Percentiles rank a stretch among this genome's conserved stretches.
Conservation (phyloP, 2,797 vertebrate genomes). For the Sebastes iracundus region DNA sequence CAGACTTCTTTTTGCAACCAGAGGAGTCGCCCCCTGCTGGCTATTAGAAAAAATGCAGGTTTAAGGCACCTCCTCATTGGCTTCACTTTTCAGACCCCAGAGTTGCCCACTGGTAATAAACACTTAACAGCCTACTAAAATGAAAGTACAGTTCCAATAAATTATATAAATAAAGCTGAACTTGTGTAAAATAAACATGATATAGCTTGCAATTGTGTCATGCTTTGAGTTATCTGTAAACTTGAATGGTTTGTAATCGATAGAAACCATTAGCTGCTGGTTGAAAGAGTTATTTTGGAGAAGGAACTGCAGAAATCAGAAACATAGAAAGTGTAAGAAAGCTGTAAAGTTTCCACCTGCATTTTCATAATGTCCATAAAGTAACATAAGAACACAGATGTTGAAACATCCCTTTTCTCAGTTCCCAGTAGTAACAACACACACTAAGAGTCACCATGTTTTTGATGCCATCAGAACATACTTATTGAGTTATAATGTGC, state of each 20-base stretch:
- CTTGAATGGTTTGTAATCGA: not conserved
- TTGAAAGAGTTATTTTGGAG: not conserved
- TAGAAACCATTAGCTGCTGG: not conserved
- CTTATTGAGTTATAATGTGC: not conserved
- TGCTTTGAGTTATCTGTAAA: not conserved
- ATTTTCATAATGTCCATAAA: not conserved
- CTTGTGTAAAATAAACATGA: not conserved
- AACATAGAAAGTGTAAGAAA: not conserved
- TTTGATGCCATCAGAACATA: not conserved
- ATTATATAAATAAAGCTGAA: not conserved
- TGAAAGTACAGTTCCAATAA: not conserved
- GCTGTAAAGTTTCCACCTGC: not conserved
- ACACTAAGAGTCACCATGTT: not conserved
- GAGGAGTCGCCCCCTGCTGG: too few species aligned
- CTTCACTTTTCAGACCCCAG: too few species aligned
- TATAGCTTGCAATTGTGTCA: not conserved
- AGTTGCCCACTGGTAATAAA: not conserved
- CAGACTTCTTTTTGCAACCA: too few species aligned
- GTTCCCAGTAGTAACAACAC: not conserved
- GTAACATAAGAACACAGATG: slow-evolving; percentile 19
- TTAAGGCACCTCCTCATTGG: too few species aligned
- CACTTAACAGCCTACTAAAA: not conserved
- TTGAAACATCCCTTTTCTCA: not conserved
- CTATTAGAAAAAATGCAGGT: rapidly evolving
- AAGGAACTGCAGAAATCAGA: not conserved